phyloP scores from a whole-genome alignment of 2,113 vertebrate genomes.

The Bambusicola thoracicus region DNA sequence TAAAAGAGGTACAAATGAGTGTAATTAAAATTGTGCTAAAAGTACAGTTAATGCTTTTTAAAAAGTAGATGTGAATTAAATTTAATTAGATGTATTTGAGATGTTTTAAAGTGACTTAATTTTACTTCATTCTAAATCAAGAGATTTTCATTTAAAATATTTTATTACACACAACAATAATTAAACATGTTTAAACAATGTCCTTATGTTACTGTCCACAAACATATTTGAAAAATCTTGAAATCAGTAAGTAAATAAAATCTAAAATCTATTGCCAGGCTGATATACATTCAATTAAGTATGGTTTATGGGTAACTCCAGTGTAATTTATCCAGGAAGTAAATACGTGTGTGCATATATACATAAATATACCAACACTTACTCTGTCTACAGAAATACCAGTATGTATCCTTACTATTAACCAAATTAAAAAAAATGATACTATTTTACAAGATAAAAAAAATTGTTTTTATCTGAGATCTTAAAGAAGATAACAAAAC shows the following conservation, averaged over 20 bases:
- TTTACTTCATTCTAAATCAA: neutral
- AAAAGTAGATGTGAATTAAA: neutral
- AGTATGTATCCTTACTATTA: neutral
- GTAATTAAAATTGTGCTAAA: neutral
- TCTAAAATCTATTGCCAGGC: constrained; percentile 25
- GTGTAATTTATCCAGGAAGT: constrained; percentile 12
- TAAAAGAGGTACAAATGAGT: neutral
- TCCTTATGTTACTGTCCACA: neutral
- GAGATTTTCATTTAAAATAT: neutral
- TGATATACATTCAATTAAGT: constrained; percentile 21
- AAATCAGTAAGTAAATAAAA: neutral
- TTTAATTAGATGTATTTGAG: neutral
- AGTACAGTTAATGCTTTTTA: neutral
- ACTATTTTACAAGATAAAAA: neutral
- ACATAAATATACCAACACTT: constrained; percentile 29
- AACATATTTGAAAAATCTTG: constrained; percentile 33
- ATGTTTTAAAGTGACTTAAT: neutral
- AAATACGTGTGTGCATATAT: constrained; percentile 61
- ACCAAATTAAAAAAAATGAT: neutral
- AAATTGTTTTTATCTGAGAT: constrained; percentile 29
- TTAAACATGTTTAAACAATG: constrained; percentile 18
- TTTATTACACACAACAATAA: neutral
- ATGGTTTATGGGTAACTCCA: neutral
- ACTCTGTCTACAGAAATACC: neutral
- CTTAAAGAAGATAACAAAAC: constrained; percentile 49